Conservation (phyloP, 2,888 invertebrate genomes). For the Cantharis flavilabris region DNA sequence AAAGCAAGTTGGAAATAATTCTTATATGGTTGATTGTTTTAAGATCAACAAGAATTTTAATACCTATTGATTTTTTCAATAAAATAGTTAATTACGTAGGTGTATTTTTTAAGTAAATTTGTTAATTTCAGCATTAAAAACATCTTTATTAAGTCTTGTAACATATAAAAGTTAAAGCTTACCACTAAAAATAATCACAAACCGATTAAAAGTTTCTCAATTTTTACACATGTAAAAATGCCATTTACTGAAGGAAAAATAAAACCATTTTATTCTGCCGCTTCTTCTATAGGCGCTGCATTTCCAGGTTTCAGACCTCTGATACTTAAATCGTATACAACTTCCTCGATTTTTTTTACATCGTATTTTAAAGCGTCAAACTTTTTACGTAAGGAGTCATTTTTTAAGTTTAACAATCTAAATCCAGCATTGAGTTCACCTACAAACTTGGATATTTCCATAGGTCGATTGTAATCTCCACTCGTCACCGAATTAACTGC, state of each 20-base stretch:
- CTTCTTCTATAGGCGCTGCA: not conserved
- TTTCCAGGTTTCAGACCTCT: constrained; percentile 66
- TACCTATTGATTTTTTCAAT: not conserved
- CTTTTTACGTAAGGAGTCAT: constrained; percentile 82
- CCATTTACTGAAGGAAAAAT: not conserved
- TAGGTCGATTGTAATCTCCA: constrained; percentile 80
- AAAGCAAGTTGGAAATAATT: not conserved
- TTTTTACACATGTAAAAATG: not conserved
- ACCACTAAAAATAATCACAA: not conserved
- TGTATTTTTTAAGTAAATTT: not conserved
- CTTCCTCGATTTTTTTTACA: constrained; percentile 91
- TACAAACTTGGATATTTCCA: constrained; percentile 84
- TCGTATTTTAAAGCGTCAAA: constrained; percentile 90
- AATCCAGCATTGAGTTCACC: constrained; percentile 89
- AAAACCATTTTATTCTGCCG: not conserved
- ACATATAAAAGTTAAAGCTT: not conserved
- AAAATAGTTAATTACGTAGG: not conserved
- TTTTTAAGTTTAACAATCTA: constrained; percentile 86
- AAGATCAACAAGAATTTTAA: not conserved
- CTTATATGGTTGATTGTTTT: too few relatives aligned
- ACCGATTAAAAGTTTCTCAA: not conserved
- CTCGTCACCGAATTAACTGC: constrained; percentile 85
- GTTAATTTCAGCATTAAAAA: not conserved
- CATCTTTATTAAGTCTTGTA: not conserved
- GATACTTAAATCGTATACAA: constrained; percentile 86